Percentiles rank a stretch among this genome's conserved stretches.
Evolutionary conservation across 2,797 vertebrate species (phyloP).

Genomic region (Rhinoraja longicauda): DNA sequence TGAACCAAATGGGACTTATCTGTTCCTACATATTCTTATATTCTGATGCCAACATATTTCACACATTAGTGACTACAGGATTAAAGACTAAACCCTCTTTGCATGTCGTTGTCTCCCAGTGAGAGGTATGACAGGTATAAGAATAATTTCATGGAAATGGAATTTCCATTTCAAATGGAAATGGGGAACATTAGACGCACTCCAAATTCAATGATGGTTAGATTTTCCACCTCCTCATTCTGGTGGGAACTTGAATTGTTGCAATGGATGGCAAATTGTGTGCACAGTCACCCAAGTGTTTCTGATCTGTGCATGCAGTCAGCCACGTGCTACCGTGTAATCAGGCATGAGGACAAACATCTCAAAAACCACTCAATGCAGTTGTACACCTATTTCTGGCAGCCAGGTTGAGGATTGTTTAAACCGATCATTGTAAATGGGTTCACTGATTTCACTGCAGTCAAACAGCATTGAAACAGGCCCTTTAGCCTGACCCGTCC

Average conservation of each 20-base stretch:
- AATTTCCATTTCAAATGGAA: too few relatives aligned
- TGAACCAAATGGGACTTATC: neutral
- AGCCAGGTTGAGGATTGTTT: neutral
- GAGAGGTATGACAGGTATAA: neutral
- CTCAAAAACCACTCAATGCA: neutral
- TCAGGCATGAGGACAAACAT: neutral
- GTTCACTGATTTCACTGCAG: neutral
- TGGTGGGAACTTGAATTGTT: neutral
- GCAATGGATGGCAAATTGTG: neutral
- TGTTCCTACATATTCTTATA: conserved; percentile 8
- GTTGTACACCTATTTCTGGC: neutral
- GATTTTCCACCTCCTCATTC: conserved; percentile 2
- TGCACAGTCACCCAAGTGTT: neutral
- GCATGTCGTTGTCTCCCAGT: neutral
- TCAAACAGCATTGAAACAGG: too few relatives aligned
- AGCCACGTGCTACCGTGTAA: neutral
- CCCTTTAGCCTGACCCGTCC: too few relatives aligned
- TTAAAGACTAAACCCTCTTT: conserved; percentile 4
- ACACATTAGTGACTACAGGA: conserved; percentile 10
- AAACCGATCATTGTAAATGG: neutral
- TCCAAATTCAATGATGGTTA: neutral
- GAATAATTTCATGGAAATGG: too few relatives aligned
- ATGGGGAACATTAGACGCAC: neutral
- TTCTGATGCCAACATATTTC: conserved; percentile 6
- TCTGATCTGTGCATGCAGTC: neutral